Evolutionary conservation across 2,113 vertebrate species (phyloP).

Genomic region (Poeciliopsis prolifica): DNA sequence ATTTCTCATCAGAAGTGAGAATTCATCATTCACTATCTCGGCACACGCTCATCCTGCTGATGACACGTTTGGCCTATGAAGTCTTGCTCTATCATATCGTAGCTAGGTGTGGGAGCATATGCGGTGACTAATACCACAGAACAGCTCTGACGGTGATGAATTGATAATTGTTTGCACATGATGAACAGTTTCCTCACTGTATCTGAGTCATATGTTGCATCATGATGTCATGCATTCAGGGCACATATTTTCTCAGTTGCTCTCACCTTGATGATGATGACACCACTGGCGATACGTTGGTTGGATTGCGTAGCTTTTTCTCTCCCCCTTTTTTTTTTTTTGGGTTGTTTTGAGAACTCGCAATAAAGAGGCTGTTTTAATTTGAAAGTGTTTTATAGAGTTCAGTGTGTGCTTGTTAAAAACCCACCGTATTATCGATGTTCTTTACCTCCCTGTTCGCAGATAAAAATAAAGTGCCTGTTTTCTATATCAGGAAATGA

Average conservation of each 20-base stretch:
- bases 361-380: neutral
- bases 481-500: slow-evolving; percentile 31
- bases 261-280: slow-evolving; percentile 46
- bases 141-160: slow-evolving; percentile 67
- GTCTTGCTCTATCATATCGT: slow-evolving; percentile 51
- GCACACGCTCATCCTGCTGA: slow-evolving; percentile 27
- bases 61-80: slow-evolving; percentile 57
- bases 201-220: slow-evolving; percentile 65
- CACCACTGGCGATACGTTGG: slow-evolving; percentile 24
- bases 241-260: slow-evolving; percentile 40
- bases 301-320: neutral
- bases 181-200: slow-evolving; percentile 65
- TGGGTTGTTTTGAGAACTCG: neutral
- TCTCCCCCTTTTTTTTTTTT: neutral
- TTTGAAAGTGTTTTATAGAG: neutral
- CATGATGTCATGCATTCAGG: slow-evolving; percentile 56
- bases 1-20: slow-evolving; percentile 32
- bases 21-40: slow-evolving; percentile 32
- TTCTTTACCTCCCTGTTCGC: slow-evolving; percentile 19
- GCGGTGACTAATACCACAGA: slow-evolving; percentile 70
- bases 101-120: slow-evolving; percentile 64
- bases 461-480: slow-evolving; percentile 29
- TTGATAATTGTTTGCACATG: slow-evolving; percentile 68
- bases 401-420: slow-evolving; percentile 9
- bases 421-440: neutral